Percentiles rank a stretch among this genome's conserved stretches.
phyloP scores from a whole-genome alignment of 2,113 vertebrate species.

The Epinephelus moara region DNA sequence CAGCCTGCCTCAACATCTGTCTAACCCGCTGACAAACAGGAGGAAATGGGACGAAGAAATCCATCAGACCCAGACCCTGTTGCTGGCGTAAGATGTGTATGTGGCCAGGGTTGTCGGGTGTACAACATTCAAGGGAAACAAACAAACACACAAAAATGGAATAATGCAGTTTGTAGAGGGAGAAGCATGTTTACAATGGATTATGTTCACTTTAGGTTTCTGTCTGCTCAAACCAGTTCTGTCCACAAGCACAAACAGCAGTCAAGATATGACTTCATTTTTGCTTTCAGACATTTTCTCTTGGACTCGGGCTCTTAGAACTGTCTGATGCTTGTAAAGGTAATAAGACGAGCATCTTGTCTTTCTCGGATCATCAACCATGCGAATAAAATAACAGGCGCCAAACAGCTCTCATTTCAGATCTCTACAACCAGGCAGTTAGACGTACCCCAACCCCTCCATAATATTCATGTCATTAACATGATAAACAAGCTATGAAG shows the following conservation, averaged over 20 bases:
- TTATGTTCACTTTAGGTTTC: background rate
- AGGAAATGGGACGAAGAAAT: conserved; percentile 9
- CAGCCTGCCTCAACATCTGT: conserved; percentile 48
- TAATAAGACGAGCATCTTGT: background rate
- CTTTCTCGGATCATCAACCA: background rate
- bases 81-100: background rate
- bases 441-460: too few relatives aligned
- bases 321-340: background rate
- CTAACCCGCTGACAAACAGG: conserved; percentile 4
- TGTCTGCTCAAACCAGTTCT: background rate
- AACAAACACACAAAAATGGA: background rate
- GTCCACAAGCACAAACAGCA: background rate
- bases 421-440: background rate
- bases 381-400: too few relatives aligned
- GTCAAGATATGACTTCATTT: too few relatives aligned
- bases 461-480: too few relatives aligned
- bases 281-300: too few relatives aligned
- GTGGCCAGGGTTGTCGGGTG: background rate
- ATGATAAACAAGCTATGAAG: too few relatives aligned
- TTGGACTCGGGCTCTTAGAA: background rate
- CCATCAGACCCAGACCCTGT: background rate
- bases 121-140: background rate
- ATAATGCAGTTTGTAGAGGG: background rate
- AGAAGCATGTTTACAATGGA: background rate
- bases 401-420: background rate